Evolutionary conservation across 2,113 vertebrate species (phyloP), one percentile per base, ranked within the genome.

Genomic region (Alosa alosa): DNA sequence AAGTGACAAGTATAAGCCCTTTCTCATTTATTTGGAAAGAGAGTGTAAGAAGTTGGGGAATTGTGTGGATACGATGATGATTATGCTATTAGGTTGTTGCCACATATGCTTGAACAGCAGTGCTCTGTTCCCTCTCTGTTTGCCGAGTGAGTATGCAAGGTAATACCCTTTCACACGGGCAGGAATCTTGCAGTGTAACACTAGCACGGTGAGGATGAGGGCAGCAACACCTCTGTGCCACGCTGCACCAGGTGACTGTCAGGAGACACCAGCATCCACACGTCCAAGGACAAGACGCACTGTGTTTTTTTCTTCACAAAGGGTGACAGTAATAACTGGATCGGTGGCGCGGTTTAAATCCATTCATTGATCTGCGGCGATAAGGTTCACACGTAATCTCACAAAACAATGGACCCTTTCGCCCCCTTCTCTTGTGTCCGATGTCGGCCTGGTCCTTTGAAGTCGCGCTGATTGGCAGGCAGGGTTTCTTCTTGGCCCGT

Each of bases 381-480:
- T 92, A 92, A 90, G 85, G 93, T 93, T 91, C 91, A 93, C 93
- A 94, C 87, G 36, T 78, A 78, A 78, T 85, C 86, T 90, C 92
- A 91, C 93, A 93, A 93, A 93, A 93, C 92, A 91, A 91, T 91
- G 85, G 86, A 90, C 87, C 90, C 86, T 92, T 86, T 91, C 91
- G 39, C 83, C 91, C 81, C 84, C 20, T 60, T 83, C 84, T 7
- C 85, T 90, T 89, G 92, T 90, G 91, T 94, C 91, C 89, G 81
- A 92, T 94, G 92, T 92, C 90, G 68, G 83, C 83, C 86, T 57
- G 81, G 89, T 88, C 17, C 91, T 94, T 93, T 94, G 92, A 94
- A 92, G 94, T 85, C 83, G 84, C 11, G 82, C 88, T 84, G 88
- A 90, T 11, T 39, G 89, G 92, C 89, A 89, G 47, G 84, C 89